Conservation (phyloP, 30 jellyfish, hydroid and myxozoan genomes). For the Chironex yamaguchii region DNA sequence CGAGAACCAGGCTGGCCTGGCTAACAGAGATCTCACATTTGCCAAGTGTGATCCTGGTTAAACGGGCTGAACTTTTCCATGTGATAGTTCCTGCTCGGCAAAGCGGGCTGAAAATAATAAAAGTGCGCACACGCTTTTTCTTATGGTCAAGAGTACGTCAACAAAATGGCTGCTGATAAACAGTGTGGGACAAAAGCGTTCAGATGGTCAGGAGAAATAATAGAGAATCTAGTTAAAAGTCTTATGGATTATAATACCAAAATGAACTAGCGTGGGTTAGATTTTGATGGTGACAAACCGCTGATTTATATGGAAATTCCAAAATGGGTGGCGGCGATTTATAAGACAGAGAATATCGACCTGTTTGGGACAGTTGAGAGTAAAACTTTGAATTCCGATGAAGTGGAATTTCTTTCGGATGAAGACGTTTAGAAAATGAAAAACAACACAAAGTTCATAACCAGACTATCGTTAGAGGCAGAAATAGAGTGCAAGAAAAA, state of each 20-base stretch:
- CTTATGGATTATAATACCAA: conserved; percentile 3
- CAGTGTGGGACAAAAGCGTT: conserved; percentile 7
- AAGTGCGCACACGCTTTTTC: background rate
- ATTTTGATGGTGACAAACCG: conserved; percentile 56
- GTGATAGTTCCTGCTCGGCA: conserved; percentile 13
- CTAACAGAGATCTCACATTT: background rate
- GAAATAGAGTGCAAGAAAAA: conserved; percentile 48
- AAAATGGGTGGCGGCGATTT: conserved; percentile 51
- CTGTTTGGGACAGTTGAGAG: conserved; percentile 39
- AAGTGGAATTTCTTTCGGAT: background rate
- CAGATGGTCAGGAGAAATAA: conserved; percentile 60
- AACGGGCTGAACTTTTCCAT: conserved; percentile 4
- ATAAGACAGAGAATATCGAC: conserved; percentile 26
- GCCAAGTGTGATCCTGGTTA: background rate
- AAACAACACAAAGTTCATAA: background rate
- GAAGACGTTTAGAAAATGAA: background rate
- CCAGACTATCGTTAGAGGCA: background rate
- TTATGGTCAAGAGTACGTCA: no score
- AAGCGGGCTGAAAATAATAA: background rate
- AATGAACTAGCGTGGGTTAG: conserved; percentile 17
- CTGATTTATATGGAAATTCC: conserved; percentile 23
- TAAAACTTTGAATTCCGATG: background rate
- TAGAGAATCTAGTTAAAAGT: conserved; percentile 29
- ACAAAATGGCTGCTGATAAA: background rate
- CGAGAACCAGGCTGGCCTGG: background rate